A percentile compares a stretch with the other conserved stretches of the same genome.
Conservation (phyloP, 2,113 vertebrate genomes). For the Strix aluco region DNA sequence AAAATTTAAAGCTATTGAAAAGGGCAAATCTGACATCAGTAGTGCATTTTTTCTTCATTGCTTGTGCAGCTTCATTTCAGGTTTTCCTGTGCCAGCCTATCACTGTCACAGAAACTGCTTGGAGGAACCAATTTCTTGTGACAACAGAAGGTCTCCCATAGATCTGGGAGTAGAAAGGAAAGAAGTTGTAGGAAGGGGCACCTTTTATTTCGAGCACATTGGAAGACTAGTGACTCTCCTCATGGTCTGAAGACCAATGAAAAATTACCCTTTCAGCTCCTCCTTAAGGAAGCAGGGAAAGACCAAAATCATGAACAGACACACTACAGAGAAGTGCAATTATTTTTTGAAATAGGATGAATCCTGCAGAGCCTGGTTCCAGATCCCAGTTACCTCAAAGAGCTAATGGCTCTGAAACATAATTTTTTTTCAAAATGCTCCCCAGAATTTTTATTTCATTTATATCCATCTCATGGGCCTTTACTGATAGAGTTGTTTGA, state of each 20-base stretch:
- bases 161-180: background rate
- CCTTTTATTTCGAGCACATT: background rate
- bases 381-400: background rate
- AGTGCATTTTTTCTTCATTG: background rate
- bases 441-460: background rate
- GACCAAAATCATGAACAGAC: background rate
- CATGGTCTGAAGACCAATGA: background rate
- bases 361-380: background rate
- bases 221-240: background rate
- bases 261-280: background rate
- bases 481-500: background rate
- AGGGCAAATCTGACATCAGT: background rate
- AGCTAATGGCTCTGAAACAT: background rate
- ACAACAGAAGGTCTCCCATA: background rate
- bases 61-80: background rate
- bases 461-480: background rate
- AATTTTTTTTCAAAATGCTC: background rate
- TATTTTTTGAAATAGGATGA: background rate
- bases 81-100: background rate
- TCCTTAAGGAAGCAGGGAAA: background rate
- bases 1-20: background rate
- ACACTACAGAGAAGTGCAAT: background rate
- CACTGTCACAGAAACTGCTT: background rate
- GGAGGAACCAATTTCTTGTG: background rate
- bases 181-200: background rate